Base-by-base conservation (phyloP, 2,113 vertebrate genomes). In the Clarias gariepinus region DNA sequence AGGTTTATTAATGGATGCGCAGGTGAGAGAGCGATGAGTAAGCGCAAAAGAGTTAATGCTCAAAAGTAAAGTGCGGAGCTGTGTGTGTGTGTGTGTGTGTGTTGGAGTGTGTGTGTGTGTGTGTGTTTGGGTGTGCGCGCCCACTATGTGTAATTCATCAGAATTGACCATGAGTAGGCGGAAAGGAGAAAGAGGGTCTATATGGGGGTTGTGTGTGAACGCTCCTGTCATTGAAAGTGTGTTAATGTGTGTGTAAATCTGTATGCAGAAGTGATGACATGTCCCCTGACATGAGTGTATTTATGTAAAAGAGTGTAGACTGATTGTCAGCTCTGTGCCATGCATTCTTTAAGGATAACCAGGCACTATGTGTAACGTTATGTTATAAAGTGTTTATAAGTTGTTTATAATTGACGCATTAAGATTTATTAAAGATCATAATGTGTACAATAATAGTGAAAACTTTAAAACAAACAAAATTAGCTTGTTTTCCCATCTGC, bases 1-100 rank as follows among this genome's bases (percentile, higher is more conserved):
- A 82, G n/a, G 64, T 89, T 89, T 92, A 91, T 92, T 91, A 90
- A 89, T 88, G 89, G 86, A 79, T 25, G 21, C 71, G 83, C 82
- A 89, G 64, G 77, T 80, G 73, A 76, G 84, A 88, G 89, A 88
- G 85, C 82, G 90, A 85, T 89, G 90, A 90, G 86, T 87, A 89
- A 90, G 91, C 87, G 55, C 73, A 84, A 91, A 81, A 86, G 86
- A 82, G 79, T 41, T 61, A 3, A 60, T 33, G 77, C 63, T 41
- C 64, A 63, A 55, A 89, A 87, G 86, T 41, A 88, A 88, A 83
- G 47, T 83, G 64, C 68, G 18, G 15, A 68, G 25, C 53, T 33
- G 63, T 55, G 19, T 36, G 82, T 57, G 53, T 60, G 13, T 68
- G 8, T 63, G 63, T 68, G 57, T 81, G 79, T 53, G 63, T 64